Evolutionary conservation across 2,888 invertebrate genomes (phyloP).

Genomic region (Pasiphila rectangulata): DNA sequence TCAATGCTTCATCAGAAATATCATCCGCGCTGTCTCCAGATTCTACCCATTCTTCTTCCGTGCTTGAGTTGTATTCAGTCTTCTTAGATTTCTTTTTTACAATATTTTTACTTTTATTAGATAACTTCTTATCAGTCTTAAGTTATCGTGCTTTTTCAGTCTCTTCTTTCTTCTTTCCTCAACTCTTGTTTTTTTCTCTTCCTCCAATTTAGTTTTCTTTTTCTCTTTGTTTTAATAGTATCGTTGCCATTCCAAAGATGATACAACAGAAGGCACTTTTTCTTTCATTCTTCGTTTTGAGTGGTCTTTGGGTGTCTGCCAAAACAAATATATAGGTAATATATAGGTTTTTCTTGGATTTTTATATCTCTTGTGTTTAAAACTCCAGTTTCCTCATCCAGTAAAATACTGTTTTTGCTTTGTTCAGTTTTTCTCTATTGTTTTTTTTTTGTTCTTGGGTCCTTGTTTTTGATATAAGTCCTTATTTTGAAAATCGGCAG

Average conservation of each 20-base stretch:
- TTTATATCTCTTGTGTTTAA: no score
- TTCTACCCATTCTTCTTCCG: constrained; percentile 22
- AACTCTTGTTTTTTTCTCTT: constrained; percentile 16
- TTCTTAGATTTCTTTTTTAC: constrained; percentile 27
- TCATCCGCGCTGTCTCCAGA: constrained; percentile 24
- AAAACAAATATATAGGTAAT: no score
- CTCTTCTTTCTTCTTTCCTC: constrained; percentile 24
- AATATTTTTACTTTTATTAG: constrained; percentile 23
- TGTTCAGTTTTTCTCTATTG: no score
- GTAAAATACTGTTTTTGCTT: no score
- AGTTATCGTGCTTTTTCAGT: constrained; percentile 26
- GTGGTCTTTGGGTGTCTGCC: constrained; percentile 30
- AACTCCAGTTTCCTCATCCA: no score
- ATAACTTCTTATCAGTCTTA: constrained; percentile 23
- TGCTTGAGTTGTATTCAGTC: constrained; percentile 22
- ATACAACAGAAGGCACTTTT: constrained; percentile 21
- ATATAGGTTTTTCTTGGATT: no score
- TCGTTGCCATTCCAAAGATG: constrained; percentile 18
- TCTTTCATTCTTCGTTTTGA: constrained; percentile 26
- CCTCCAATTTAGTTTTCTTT: constrained; percentile 14
- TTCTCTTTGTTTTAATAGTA: constrained; percentile 23
- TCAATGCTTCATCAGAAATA: constrained; percentile 18
- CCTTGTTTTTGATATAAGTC: no score
- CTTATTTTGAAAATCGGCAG: no score
- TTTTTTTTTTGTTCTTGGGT: no score